These are phyloP conservation scores for Pangasius mekongensis DNA, from an alignment of 2,797 vertebrate species.

Conservation along the genomic window DNA sequence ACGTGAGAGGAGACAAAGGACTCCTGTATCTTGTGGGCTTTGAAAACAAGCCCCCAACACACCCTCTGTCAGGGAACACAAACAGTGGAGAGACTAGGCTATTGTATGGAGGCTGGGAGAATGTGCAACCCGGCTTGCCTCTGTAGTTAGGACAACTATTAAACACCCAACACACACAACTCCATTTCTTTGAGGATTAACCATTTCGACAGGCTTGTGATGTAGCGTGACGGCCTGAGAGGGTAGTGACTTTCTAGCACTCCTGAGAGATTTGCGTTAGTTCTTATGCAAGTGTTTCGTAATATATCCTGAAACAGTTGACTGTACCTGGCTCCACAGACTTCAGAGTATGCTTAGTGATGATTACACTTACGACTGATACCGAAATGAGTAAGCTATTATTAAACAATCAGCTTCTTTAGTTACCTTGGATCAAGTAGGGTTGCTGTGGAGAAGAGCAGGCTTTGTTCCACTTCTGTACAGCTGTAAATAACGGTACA, in stretches of 20 bases:
- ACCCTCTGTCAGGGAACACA: conserved; percentile 50
- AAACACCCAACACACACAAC: neutral
- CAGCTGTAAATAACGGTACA: neutral
- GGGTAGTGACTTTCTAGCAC: neutral
- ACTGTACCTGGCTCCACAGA: neutral
- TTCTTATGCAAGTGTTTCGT: neutral
- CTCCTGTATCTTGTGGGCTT: conserved; percentile 48
- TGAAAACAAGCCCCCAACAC: conserved; percentile 56
- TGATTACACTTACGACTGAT: neutral
- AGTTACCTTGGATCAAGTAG: neutral
- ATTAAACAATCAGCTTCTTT: neutral
- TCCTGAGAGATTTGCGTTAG: neutral
- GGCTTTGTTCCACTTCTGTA: neutral
- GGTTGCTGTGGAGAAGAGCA: neutral
- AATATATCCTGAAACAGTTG: neutral
- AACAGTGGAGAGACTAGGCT: conserved; percentile 47
- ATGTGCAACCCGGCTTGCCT: conserved; percentile 15
- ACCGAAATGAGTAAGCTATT: neutral
- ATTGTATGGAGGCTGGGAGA: conserved; percentile 48
- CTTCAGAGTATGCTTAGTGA: too few species aligned
- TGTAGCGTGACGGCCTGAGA: neutral
- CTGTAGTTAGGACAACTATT: conserved; percentile 37
- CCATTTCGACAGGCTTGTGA: neutral
- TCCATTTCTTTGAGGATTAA: conserved; percentile 4
- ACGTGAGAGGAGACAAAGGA: conserved; percentile 48